phyloP scores from a whole-genome alignment of 2,888 invertebrate genomes.

The Bruchidius siliquastri region DNA sequence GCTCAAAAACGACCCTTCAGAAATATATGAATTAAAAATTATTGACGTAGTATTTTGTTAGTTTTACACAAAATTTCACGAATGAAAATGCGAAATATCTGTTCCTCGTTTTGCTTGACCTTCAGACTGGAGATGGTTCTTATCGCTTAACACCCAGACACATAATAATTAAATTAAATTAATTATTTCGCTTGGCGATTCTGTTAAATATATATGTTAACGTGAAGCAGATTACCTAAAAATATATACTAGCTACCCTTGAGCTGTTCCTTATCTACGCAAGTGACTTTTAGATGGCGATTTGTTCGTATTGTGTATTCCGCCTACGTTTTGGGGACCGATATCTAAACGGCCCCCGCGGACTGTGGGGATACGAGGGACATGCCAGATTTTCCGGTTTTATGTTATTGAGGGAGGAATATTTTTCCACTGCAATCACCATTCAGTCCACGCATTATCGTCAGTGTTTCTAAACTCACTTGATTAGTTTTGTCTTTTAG shows the following conservation, averaged over 20 bases:
- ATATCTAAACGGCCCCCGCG: background rate
- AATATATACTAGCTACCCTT: background rate
- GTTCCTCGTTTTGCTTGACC: too few species aligned
- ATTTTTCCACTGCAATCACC: background rate
- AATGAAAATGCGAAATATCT: too few species aligned
- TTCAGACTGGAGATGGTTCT: too few species aligned
- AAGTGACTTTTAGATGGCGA: background rate
- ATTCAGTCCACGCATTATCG: background rate
- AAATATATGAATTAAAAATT: too few species aligned
- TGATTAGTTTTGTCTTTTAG: background rate
- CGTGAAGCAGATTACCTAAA: too few species aligned
- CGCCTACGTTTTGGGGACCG: background rate
- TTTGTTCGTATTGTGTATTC: background rate
- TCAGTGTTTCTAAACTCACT: background rate
- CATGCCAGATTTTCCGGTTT: background rate
- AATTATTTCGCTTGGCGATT: too few species aligned
- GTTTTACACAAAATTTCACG: too few species aligned
- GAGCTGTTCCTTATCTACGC: background rate
- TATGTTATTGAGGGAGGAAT: background rate
- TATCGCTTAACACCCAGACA: too few species aligned
- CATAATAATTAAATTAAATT: too few species aligned
- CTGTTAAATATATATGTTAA: too few species aligned
- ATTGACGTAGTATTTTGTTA: too few species aligned
- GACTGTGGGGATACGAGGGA: constrained; percentile 1
- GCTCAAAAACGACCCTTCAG: too few species aligned